Evolutionary conservation across 2,113 vertebrate species (phyloP).

Genomic region (Grus americana): DNA sequence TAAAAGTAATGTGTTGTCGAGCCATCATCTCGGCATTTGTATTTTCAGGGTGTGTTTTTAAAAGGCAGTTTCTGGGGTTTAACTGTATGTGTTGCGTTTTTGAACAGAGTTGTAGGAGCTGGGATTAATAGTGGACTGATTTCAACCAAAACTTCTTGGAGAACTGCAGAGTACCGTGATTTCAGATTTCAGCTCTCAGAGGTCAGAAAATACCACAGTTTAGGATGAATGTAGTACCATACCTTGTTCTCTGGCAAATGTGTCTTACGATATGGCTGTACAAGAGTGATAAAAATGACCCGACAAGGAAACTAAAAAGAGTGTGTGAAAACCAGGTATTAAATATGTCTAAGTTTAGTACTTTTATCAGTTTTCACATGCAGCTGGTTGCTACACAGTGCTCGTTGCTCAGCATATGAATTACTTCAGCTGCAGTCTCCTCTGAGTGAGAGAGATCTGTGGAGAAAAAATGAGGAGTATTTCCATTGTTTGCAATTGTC

Average conservation of each 20-base stretch:
- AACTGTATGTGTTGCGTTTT: background rate
- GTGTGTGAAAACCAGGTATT: constrained; percentile 29
- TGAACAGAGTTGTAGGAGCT: background rate
- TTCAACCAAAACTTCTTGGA: background rate
- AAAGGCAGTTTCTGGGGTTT: background rate
- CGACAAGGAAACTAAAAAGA: background rate
- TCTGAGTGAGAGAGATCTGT: background rate
- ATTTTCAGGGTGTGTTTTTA: background rate
- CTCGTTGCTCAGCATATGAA: constrained; percentile 4
- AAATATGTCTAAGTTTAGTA: constrained; percentile 10
- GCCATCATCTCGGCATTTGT: background rate
- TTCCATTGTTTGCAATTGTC: background rate
- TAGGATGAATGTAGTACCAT: background rate
- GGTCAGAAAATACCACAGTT: constrained; percentile 18
- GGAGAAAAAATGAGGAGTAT: background rate
- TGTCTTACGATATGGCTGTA: background rate
- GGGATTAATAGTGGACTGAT: background rate
- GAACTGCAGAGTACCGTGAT: background rate
- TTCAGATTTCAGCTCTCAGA: background rate
- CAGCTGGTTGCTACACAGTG: background rate
- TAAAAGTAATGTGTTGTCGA: rapidly evolving
- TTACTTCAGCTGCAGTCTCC: background rate
- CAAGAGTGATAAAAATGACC: background rate
- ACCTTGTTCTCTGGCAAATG: background rate
- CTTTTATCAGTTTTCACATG: constrained; percentile 3